Conservation (phyloP, 2,113 vertebrate species). For the Micromys minutus region DNA sequence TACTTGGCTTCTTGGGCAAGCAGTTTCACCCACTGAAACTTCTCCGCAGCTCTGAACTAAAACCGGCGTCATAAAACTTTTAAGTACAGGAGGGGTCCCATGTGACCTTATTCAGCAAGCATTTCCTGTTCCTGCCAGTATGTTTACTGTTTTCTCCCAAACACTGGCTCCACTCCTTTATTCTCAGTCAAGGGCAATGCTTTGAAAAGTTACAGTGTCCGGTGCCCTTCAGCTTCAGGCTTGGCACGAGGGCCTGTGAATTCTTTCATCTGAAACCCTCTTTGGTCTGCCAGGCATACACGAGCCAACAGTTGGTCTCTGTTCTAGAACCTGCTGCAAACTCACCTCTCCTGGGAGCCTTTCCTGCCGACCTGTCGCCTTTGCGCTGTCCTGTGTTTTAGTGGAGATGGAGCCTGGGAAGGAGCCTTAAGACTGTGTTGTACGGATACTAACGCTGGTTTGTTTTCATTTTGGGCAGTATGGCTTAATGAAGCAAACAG, state of each 20-base stretch:
- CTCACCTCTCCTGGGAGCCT: constrained; percentile 9
- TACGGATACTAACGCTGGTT: background rate
- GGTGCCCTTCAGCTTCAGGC: background rate
- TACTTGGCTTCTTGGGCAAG: background rate
- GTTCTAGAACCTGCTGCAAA: constrained; percentile 8
- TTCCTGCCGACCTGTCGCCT: background rate
- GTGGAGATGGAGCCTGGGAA: background rate
- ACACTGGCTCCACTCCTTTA: constrained; percentile 47
- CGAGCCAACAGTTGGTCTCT: background rate
- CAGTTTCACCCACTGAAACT: too few species aligned
- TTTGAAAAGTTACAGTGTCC: constrained; percentile 16
- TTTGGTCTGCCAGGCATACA: background rate
- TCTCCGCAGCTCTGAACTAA: background rate
- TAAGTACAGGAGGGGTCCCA: background rate
- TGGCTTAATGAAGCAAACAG: background rate
- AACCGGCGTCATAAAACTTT: background rate
- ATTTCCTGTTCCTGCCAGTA: background rate
- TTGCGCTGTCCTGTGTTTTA: background rate
- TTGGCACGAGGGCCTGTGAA: background rate
- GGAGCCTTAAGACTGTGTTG: background rate
- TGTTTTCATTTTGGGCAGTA: background rate
- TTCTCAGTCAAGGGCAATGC: constrained; percentile 56
- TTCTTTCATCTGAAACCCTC: constrained; percentile 50
- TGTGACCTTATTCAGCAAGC: constrained; percentile 9
- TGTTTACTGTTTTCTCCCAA: constrained; percentile 56